Conservation (phyloP, 1,140 invertebrate genomes). For the Magallana angulata region DNA sequence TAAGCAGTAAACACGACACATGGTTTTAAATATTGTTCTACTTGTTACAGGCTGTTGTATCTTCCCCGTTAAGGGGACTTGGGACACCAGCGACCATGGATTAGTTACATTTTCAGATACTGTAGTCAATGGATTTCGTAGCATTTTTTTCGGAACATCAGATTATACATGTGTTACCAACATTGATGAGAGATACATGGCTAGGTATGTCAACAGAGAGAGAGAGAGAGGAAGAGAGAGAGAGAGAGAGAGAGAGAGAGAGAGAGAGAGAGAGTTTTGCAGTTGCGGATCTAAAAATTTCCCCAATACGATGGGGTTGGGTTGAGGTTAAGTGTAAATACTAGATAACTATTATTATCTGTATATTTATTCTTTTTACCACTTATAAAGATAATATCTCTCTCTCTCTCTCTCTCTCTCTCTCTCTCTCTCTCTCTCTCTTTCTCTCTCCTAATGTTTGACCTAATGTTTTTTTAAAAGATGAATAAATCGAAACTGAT, state of each 20-base stretch:
- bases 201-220: neutral
- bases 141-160: neutral
- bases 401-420: too few species aligned
- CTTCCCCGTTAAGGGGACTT: slow-evolving; percentile 17
- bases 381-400: too few species aligned
- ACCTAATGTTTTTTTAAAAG: too few species aligned
- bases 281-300: too few species aligned
- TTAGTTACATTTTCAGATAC: neutral
- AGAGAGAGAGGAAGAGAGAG: slow-evolving; percentile 4
- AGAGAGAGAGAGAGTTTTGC: neutral
- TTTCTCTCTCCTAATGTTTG: too few species aligned
- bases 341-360: too few species aligned
- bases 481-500: neutral
- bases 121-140: neutral
- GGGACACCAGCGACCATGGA: slow-evolving; percentile 32
- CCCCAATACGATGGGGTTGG: too few species aligned
- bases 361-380: too few species aligned
- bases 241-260: slow-evolving; percentile 20
- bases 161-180: slow-evolving; percentile 18
- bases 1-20: too few species aligned
- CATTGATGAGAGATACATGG: slow-evolving; percentile 26
- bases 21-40: too few species aligned
- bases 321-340: too few species aligned
- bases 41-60: slow-evolving; percentile 15
- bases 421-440: too few species aligned